Conservation (phyloP, 2,888 invertebrate genomes). For the Julus scandinavius region DNA sequence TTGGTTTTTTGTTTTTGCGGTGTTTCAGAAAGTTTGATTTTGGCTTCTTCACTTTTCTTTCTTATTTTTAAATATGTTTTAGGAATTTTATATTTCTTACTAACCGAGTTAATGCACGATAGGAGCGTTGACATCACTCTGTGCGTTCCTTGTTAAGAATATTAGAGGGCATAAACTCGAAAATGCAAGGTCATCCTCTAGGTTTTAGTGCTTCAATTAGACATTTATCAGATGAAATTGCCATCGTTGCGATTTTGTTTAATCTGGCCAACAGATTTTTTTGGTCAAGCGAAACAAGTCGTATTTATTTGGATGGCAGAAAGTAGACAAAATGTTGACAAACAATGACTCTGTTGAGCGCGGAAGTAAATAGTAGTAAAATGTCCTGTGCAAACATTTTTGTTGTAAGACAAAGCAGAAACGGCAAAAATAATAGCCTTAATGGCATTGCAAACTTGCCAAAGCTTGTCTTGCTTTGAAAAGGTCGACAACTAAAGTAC, state of each 20-base stretch:
- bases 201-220: not conserved
- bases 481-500: not conserved
- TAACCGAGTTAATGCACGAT: not conserved
- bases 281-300: not conserved
- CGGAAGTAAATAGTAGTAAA: slow-evolving; percentile 4
- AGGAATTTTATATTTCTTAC: not conserved
- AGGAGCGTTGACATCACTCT: not conserved
- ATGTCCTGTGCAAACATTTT: not conserved
- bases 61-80: not conserved
- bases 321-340: slow-evolving; percentile 29
- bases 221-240: slow-evolving; percentile 6
- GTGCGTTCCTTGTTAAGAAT: not conserved
- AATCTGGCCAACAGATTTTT: not conserved
- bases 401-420: not conserved
- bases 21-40: not conserved
- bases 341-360: slow-evolving; percentile 26
- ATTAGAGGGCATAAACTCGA: not conserved
- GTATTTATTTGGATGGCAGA: not conserved
- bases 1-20: not conserved
- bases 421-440: slow-evolving; percentile 5
- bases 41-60: not conserved
- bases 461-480: not conserved
- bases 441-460: not conserved
- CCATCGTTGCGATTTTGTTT: not conserved
- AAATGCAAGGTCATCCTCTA: not conserved